Conservation (phyloP, 2,888 invertebrate genomes). For the Unio pictorum region DNA sequence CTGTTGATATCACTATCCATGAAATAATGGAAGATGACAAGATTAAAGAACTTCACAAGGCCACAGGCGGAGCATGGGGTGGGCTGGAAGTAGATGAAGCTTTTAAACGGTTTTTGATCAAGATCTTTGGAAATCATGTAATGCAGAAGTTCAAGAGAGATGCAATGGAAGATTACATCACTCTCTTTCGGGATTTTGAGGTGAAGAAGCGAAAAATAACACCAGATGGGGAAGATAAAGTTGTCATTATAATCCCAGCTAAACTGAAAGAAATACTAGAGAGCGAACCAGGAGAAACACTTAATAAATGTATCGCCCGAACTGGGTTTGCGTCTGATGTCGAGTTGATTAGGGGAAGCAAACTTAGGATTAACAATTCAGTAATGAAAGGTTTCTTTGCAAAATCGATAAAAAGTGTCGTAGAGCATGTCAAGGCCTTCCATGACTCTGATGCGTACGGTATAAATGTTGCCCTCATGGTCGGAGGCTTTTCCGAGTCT, state of each 20-base stretch:
- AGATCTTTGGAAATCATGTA: neutral
- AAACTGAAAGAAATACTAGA: conserved; percentile 18
- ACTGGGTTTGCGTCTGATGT: conserved; percentile 9
- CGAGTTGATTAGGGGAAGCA: conserved; percentile 9
- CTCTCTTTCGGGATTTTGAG: conserved; percentile 9
- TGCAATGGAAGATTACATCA: neutral
- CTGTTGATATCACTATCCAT: conserved; percentile 75
- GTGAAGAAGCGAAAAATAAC: conserved; percentile 5
- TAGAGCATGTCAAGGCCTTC: conserved; percentile 11
- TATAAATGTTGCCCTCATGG: conserved; percentile 18
- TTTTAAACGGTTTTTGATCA: conserved; percentile 1
- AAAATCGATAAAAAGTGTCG: conserved; percentile 5
- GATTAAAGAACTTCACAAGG: conserved; percentile 74
- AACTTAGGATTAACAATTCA: conserved; percentile 10
- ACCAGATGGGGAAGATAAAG: neutral
- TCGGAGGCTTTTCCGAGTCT: conserved; percentile 29
- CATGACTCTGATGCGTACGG: conserved; percentile 4
- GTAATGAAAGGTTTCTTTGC: conserved; percentile 13
- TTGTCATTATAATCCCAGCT: conserved; percentile 13
- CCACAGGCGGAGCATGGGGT: conserved; percentile 72
- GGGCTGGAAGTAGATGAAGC: conserved; percentile 29
- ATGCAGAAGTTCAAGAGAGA: neutral
- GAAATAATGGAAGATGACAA: conserved; percentile 68
- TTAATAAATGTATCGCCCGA: conserved; percentile 11
- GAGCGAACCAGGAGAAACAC: conserved; percentile 11